Base-by-base conservation (phyloP, 2,888 invertebrate genomes). In the Drosophila suboccidentalis region DNA sequence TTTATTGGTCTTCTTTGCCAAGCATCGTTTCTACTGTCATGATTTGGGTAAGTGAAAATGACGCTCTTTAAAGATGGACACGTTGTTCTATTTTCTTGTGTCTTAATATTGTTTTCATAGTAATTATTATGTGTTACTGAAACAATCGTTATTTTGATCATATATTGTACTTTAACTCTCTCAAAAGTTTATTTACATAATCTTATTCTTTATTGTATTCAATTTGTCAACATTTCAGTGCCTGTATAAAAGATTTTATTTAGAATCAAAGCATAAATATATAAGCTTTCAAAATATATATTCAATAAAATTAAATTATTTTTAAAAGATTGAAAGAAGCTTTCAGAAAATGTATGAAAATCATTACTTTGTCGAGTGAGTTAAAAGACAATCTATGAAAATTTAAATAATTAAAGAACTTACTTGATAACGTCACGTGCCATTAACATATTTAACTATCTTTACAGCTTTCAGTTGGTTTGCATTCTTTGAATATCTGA, bases 381-480 rank as follows among this genome's bases (percentile, higher is more conserved):
- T 10, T 5, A 36, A 36, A 26, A 6, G 5, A 26, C 26, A 26
- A 26, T 26, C 5, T 26, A 26, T 26, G 13, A 13, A 36, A 13
- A 5, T 36, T 13, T 0, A 36, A 1, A n/a, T n/a, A 36, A 36
- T 4, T 2, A 36, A 36, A 36, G 36, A 36, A 13, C 36, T 36
- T 15, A 1, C 11, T 17, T 29, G 32, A 49, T 32, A 32, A 29
- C 10, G 5, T 59, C 55, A 51, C 38, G 2, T 58, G 51, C n/a
- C 59, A 11, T 13, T 59, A n/a, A n/a, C 15, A 15, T 17, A 34
- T 39, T 9, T 38, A 26, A 15, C 0, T 32, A 46, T 11, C 17
- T 49, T 67, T 82, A 22, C 94, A 98, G 98, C 98, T 50, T 98
- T 98, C 93, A 98, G 97, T 92, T 97, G 97, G 96, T 98, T 98